Evolutionary conservation across 1,140 invertebrate species (phyloP).

Genomic region (Euwallacea similis): DNA sequence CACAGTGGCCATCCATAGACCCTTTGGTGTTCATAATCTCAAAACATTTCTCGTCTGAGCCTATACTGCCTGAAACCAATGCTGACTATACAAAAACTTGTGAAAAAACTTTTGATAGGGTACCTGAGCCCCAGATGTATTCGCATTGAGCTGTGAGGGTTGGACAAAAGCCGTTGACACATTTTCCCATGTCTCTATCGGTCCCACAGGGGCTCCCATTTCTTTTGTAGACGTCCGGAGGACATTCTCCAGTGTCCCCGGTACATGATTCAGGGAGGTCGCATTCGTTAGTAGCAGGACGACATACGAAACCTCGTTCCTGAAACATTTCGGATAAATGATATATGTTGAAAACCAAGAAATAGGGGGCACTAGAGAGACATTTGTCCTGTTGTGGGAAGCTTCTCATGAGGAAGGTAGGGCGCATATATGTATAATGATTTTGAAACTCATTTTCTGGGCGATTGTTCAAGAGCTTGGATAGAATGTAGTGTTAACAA

Average conservation of each 20-base stretch:
- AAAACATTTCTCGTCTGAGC: slow-evolving; percentile 84
- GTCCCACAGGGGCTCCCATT: slow-evolving; percentile 75
- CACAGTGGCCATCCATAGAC: slow-evolving; percentile 91
- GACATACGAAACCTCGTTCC: slow-evolving; percentile 75
- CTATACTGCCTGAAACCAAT: slow-evolving; percentile 61
- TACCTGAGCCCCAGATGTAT: slow-evolving; percentile 82
- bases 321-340: slow-evolving; percentile 56
- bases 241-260: slow-evolving; percentile 84
- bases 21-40: slow-evolving; percentile 94
- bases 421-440: too few relatives aligned
- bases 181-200: slow-evolving; percentile 66
- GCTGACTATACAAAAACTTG: neutral
- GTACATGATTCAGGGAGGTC: slow-evolving; percentile 92
- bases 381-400: too few relatives aligned
- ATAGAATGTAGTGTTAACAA: too few relatives aligned
- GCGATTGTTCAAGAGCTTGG: too few relatives aligned
- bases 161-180: slow-evolving; percentile 89
- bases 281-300: slow-evolving; percentile 85
- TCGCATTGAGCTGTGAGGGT: slow-evolving; percentile 85
- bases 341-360: too few relatives aligned
- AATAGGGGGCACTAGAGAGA: too few relatives aligned
- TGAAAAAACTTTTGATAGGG: too few relatives aligned
- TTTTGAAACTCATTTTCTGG: too few relatives aligned
- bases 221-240: slow-evolving; percentile 84
- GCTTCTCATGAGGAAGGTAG: too few relatives aligned